A percentile compares a stretch with the other conserved stretches of the same genome.
These are phyloP conservation scores for Sitophilus oryzae DNA, from an alignment of 1,140 invertebrate species.

Conservation along the genomic window DNA sequence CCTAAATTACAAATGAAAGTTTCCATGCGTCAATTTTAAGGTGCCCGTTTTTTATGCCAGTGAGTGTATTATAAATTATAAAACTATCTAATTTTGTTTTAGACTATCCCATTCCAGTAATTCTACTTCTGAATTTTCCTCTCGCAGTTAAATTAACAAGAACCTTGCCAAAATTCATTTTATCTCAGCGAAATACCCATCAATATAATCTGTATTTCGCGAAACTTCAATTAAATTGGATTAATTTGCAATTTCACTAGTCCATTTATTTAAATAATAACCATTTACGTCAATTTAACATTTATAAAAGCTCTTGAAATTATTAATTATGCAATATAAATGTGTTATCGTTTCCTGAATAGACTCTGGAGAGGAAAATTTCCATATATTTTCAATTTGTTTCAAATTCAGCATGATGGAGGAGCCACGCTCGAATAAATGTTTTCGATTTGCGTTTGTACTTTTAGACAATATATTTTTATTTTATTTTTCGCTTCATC, in stretches of 20 bases:
- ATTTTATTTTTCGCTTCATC: no score
- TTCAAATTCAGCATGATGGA: constrained; percentile 16
- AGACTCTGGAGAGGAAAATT: constrained; percentile 20
- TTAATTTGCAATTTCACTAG: neutral
- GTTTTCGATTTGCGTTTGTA: constrained; percentile 13
- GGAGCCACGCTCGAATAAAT: constrained; percentile 17
- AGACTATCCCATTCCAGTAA: no score
- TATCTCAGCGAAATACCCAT: neutral
- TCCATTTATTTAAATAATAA: neutral
- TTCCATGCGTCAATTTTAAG: no score
- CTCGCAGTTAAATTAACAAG: neutral
- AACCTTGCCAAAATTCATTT: neutral
- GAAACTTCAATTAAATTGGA: neutral
- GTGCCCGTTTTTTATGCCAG: no score
- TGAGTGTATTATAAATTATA: no score
- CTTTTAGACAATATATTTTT: constrained; percentile 2
- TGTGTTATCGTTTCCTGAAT: constrained; percentile 24
- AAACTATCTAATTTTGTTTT: no score
- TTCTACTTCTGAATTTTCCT: no score
- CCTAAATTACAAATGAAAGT: no score
- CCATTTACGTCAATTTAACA: constrained; percentile 17
- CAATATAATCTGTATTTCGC: neutral
- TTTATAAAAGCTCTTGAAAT: constrained; percentile 21
- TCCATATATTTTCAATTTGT: constrained; percentile 26
- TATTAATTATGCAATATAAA: constrained; percentile 24